A percentile compares a stretch with the other conserved stretches of the same genome.
phyloP scores from a whole-genome alignment of 2,113 vertebrate species.

The Hyla sarda region DNA sequence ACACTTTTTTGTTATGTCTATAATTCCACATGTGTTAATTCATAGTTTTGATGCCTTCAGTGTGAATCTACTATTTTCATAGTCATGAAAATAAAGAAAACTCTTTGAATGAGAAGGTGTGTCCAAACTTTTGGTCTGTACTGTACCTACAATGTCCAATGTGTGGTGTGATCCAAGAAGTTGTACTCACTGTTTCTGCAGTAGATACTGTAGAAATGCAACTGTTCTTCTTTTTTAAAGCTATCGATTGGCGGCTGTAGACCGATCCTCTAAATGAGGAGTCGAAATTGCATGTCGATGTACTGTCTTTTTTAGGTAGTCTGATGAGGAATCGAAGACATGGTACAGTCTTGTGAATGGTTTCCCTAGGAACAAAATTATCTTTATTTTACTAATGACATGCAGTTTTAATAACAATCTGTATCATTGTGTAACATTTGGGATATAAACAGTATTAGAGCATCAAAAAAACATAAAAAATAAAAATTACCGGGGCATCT shows the following conservation, averaged over 20 bases:
- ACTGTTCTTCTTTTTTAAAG: slow-evolving; percentile 64
- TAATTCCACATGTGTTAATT: too few relatives aligned
- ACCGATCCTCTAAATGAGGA: slow-evolving; percentile 69
- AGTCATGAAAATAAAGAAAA: too few relatives aligned
- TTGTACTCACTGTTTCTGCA: slow-evolving; percentile 68
- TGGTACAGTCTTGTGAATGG: slow-evolving; percentile 69
- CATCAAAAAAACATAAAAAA: too few relatives aligned
- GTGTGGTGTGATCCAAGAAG: slow-evolving; percentile 1
- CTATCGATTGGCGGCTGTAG: slow-evolving; percentile 66
- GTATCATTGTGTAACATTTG: not conserved
- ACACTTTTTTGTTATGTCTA: too few relatives aligned
- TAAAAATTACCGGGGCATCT: too few relatives aligned
- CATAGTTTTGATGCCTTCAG: too few relatives aligned
- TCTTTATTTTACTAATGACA: not conserved
- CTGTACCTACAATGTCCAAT: slow-evolving; percentile 15
- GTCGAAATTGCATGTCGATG: slow-evolving; percentile 67
- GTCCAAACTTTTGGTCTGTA: too few relatives aligned
- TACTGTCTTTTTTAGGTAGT: slow-evolving; percentile 65
- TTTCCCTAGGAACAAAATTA: slow-evolving; percentile 64
- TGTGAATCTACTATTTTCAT: too few relatives aligned
- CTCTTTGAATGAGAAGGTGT: too few relatives aligned
- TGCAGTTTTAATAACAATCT: not conserved
- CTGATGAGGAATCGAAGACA: slow-evolving; percentile 70
- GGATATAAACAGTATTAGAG: not conserved
- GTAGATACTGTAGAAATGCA: slow-evolving; percentile 67